These are phyloP conservation scores for Scrobipalpa costella DNA, from an alignment of 2,888 invertebrate species.

Conservation along the genomic window DNA sequence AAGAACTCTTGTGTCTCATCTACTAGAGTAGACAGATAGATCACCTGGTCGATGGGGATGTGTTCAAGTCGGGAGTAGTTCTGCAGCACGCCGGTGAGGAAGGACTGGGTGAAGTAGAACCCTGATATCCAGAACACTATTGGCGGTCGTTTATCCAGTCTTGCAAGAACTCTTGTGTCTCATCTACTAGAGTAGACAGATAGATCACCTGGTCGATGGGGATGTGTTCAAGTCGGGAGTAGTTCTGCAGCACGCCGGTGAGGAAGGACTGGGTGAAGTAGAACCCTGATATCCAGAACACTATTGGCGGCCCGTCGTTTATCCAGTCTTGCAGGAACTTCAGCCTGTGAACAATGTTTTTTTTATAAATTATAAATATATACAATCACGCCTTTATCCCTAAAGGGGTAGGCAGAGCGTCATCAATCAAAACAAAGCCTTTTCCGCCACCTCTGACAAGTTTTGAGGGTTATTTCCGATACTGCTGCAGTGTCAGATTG, in stretches of 20 bases:
- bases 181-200: no score
- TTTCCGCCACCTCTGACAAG: no score
- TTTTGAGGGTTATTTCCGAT: no score
- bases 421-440: no score
- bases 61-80: conserved; percentile 92
- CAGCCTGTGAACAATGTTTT: conserved; percentile 78
- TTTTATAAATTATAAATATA: no score
- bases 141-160: conserved; percentile 92
- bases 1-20: no score
- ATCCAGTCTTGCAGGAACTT: conserved; percentile 93
- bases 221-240: conserved; percentile 89
- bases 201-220: conserved; percentile 92
- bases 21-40: no score
- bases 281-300: conserved; percentile 97
- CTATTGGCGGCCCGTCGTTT: conserved; percentile 86
- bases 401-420: no score
- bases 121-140: conserved; percentile 95
- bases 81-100: conserved; percentile 94
- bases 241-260: conserved; percentile 95
- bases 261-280: conserved; percentile 97
- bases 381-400: no score
- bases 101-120: conserved; percentile 97
- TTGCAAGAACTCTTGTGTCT: conserved; percentile 90
- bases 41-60: conserved; percentile 91
- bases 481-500: no score